Evolutionary conservation across 1,140 invertebrate species (phyloP).

Genomic region (Drosophila neocordata): DNA sequence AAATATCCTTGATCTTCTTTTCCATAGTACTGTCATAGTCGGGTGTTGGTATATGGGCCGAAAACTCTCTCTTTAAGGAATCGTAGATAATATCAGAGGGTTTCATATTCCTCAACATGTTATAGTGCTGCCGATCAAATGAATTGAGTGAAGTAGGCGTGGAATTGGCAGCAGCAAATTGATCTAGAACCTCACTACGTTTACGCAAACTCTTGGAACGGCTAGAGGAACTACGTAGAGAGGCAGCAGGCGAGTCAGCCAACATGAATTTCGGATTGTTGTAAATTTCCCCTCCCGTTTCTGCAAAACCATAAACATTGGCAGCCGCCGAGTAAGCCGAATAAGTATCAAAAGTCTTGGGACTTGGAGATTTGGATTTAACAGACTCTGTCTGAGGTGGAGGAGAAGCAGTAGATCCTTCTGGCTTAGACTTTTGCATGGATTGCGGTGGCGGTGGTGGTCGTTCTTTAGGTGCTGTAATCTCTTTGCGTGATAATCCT

Average conservation of each 20-base stretch:
- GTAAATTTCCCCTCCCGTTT: conserved; percentile 79
- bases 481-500: conserved; percentile 44
- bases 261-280: conserved; percentile 82
- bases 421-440: conserved; percentile 24
- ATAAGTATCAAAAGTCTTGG: conserved; percentile 47
- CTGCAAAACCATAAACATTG: conserved; percentile 76
- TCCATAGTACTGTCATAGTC: conserved; percentile 82
- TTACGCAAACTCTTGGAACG: conserved; percentile 62
- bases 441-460: conserved; percentile 71
- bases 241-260: conserved; percentile 69
- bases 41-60: conserved; percentile 74
- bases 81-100: conserved; percentile 86
- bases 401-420: not conserved
- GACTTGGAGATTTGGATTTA: conserved; percentile 40
- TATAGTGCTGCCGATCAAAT: conserved; percentile 73
- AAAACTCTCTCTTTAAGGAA: conserved; percentile 84
- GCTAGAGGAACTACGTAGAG: conserved; percentile 63
- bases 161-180: conserved; percentile 73
- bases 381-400: conserved; percentile 15
- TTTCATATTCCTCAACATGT: conserved; percentile 83
- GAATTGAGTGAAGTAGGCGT: conserved; percentile 68
- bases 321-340: conserved; percentile 63
- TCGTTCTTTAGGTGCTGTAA: conserved; percentile 67
- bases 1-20: conserved; percentile 81
- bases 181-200: conserved; percentile 68